Evolutionary conservation across 2,888 invertebrate species (phyloP), one percentile per base, ranked within the genome.

Genomic region (Biston betularia): DNA sequence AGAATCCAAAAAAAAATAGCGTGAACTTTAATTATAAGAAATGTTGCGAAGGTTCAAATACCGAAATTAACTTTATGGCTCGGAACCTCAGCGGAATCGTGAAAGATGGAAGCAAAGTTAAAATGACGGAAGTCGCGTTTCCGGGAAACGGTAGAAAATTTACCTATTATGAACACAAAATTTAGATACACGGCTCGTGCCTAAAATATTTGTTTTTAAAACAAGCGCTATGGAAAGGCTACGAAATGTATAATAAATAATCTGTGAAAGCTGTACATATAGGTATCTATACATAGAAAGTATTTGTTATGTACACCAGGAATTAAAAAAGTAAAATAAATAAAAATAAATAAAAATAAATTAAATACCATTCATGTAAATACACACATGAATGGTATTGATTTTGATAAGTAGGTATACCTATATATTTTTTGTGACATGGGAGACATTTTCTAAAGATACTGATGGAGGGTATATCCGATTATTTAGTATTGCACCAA

Each of bases 101-200:
- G 60, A 40, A 59, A 60, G 60, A 52, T 60, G 60, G 50, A 42
- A 60, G 52, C 52, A 14, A 60, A 60, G 45, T 52, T 60, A 52
- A 60, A 60, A 52, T 52, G 60, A 52, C 50, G 60, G 60, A 59
- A 52, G 44, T 60, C 60, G 44, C 33, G 35, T 53, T 60, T 60
- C 60, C 42, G 52, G 24, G 52, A 60, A 60, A 60, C 40, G 34
- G 44, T 44, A 52, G 14, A 44, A 52, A 60, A 34, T 59, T 14
- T 58, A 24, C 24, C 24, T 24, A 38, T 34, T 49, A 35, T 10
- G 24, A 12, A 38, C 38, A 40, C 40, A 58, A 49, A 48, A 24
- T 45, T n/a, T 45, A 56, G n/a, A 44, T 4, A 55, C 44, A 15
- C 11, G 10, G 35, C 14, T 52, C 35, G n/a, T 35, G 34, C 38